Evolutionary conservation across 1,140 invertebrate genomes (phyloP).

Genomic region (Apocrypta bakeri): DNA sequence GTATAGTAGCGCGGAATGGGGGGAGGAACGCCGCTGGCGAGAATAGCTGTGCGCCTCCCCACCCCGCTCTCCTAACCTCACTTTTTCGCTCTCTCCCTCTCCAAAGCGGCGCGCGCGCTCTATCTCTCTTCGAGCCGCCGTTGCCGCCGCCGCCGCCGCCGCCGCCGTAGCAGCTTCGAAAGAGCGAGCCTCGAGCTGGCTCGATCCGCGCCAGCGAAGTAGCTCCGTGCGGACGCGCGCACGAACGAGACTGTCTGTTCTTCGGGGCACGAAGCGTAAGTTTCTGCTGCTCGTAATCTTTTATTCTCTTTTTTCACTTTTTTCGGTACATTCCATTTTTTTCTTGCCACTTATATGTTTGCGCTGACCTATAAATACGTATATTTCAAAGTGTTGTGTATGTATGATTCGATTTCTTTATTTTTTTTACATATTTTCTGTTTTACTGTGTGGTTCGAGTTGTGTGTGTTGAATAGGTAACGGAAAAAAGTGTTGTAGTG

Average conservation of each 20-base stretch:
- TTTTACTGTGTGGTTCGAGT: neutral
- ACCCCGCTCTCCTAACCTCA: neutral
- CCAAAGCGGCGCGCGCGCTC: neutral
- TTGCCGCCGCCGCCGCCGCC: neutral
- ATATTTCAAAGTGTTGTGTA: too few species aligned
- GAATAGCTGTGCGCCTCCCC: conserved; percentile 61
- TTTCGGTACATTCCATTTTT: neutral
- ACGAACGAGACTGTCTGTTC: conserved; percentile 64
- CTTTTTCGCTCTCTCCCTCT: conserved; percentile 2
- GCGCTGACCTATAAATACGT: too few species aligned
- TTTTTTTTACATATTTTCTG: too few species aligned
- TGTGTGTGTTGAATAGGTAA: neutral
- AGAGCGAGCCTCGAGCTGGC: conserved; percentile 21
- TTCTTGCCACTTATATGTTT: too few species aligned
- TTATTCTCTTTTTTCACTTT: neutral
- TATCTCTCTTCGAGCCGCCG: neutral
- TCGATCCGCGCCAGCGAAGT: conserved; percentile 68
- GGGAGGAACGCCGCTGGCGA: conserved; percentile 69
- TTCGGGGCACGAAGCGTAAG: conserved; percentile 69
- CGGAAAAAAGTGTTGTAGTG: neutral
- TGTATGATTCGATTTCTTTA: too few species aligned
- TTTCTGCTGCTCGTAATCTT: conserved; percentile 42
- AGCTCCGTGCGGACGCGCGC: conserved; percentile 64
- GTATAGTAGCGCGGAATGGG: conserved; percentile 7
- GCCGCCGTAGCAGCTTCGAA: neutral